Evolutionary conservation across 2,113 vertebrate genomes (phyloP), one percentile per base, ranked within the genome.

Genomic region (Oreochromis niloticus): DNA sequence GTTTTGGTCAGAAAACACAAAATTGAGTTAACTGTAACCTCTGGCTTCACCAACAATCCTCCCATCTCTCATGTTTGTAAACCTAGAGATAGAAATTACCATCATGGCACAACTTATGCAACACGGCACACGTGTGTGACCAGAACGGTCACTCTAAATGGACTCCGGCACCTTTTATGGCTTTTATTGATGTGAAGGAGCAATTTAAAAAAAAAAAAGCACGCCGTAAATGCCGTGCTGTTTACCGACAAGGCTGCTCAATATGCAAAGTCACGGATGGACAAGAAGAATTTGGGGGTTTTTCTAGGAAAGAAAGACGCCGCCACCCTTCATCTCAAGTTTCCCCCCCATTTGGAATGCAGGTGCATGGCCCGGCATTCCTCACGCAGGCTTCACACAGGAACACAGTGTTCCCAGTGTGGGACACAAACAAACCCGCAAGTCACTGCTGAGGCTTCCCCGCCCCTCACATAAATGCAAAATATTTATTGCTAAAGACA

Each of bases 351-450:
- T 27, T 87, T 66, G 89, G 91, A 94, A 95, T 94, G 94, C 95
- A 96, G 95, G 96, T 96, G 93, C 94, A 95, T 2, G 82, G 66
- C 48, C 22, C 3, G 1, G 32, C 92, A 93, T 90, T 94, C 93
- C 92, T 66, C 88, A 88, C 32, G 83, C 27, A 57, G 88, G 88
- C 92, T 91, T 66, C 89, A 88, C 82, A 84, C 22, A 54, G 88
- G 92, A 88, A 94, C 94, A 94, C 93, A 88, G 82, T 82, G 91
- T 91, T 93, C 91, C 89, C 82, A 85, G 66, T 93, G 91, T 92
- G 66, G 41, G 71, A 63, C 36, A 17, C 55, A 59, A 54, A 78
- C 68, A 87, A 52, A 73, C 66, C 52, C 14, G 10, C 57, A 50
- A 80, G 81, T 85, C 82, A 82, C 10, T 22, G 68, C 59, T 3